These are phyloP conservation scores for Thripadectes ignobilis DNA, from an alignment of 2,797 vertebrate genomes.

Conservation along the genomic window DNA sequence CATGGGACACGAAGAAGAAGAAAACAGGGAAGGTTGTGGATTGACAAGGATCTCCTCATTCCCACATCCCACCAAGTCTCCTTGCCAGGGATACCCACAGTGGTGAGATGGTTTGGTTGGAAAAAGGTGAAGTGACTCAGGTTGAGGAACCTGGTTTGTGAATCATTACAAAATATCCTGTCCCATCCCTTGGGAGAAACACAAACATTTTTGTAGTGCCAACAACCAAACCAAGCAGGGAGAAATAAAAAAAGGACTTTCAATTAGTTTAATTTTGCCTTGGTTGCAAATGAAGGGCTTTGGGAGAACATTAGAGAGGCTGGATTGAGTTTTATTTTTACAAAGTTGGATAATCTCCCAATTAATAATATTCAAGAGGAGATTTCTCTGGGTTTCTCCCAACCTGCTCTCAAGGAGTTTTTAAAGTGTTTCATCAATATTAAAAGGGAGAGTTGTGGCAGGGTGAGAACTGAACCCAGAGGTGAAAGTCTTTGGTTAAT, in stretches of 20 bases:
- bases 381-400: neutral
- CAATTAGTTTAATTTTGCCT: neutral
- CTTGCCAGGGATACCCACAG: neutral
- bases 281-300: neutral
- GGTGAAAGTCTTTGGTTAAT: neutral
- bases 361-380: neutral
- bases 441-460: neutral
- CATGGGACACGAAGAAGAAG: accelerated
- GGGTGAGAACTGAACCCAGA: neutral
- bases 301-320: neutral
- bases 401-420: neutral
- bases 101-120: neutral
- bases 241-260: neutral
- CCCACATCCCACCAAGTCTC: neutral
- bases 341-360: neutral
- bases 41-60: neutral
- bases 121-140: neutral
- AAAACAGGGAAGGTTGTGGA: neutral
- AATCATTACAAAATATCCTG: neutral
- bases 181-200: neutral
- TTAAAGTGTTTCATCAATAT: neutral
- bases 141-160: neutral
- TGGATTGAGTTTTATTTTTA: neutral
- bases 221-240: accelerated
- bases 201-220: accelerated